Conservation (phyloP, 2,113 vertebrate genomes). For the Cisticola juncidis region DNA sequence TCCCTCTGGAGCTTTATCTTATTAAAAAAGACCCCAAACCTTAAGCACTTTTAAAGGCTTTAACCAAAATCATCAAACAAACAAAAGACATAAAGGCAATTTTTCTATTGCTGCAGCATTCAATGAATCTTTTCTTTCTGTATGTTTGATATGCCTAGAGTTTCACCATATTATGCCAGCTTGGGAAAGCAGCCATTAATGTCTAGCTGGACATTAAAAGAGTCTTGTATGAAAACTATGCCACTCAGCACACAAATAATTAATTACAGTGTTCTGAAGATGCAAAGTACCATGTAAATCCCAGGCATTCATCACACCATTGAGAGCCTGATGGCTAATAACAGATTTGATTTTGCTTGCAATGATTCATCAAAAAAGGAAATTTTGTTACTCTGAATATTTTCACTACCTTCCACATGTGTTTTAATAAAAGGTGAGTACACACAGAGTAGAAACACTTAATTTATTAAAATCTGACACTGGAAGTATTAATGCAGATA, state of each 20-base stretch:
- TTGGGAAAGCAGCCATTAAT: background rate
- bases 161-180: background rate
- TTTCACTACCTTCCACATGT: background rate
- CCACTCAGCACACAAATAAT: background rate
- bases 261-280: slow-evolving; percentile 11
- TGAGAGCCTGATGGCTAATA: background rate
- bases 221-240: background rate
- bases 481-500: background rate
- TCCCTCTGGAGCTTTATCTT: slow-evolving; percentile 39
- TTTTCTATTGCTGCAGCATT: background rate
- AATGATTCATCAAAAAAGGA: background rate
- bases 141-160: background rate
- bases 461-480: background rate
- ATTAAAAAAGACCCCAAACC: background rate
- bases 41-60: background rate
- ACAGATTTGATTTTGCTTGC: slow-evolving; percentile 13
- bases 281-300: background rate
- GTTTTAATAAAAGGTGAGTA: background rate
- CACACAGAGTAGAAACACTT: background rate
- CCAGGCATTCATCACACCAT: background rate
- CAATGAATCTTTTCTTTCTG: background rate
- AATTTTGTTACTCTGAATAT: background rate
- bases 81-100: background rate
- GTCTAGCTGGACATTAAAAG: background rate
- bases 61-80: background rate